Conservation (phyloP, 2,797 vertebrate species). For the Ficedula albicollis region DNA sequence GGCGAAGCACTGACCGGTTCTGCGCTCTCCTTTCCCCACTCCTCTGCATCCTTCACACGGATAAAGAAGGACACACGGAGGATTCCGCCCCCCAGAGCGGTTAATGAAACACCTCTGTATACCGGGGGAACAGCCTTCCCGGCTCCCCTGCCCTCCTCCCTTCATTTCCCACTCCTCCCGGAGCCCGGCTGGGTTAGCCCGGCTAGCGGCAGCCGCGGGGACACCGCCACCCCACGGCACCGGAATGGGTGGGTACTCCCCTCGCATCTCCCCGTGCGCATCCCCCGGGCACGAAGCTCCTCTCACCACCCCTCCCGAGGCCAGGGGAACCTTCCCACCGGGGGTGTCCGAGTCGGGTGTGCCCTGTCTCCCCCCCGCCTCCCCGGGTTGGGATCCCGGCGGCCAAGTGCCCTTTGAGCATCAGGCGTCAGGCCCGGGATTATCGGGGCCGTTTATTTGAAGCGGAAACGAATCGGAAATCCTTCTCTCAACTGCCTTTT, state of each 20-base stretch:
- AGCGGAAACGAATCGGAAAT: conserved; percentile 66
- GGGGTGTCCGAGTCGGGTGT: background rate
- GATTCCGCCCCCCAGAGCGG: background rate
- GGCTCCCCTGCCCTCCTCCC: background rate
- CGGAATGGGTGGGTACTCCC: background rate
- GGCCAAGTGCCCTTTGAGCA: conserved; percentile 58
- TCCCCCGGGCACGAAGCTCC: background rate
- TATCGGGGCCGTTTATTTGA: conserved; percentile 53
- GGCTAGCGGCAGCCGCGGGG: background rate
- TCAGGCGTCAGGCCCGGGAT: conserved; percentile 48
- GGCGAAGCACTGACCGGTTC: background rate
- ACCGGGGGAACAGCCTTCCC: background rate
- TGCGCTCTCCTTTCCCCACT: background rate
- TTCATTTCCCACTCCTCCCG: conserved; percentile 3
- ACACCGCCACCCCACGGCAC: background rate
- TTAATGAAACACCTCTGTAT: conserved; percentile 53
- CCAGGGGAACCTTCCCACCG: background rate
- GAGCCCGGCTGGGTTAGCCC: conserved; percentile 17
- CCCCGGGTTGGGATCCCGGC: background rate
- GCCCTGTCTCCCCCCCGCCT: background rate
- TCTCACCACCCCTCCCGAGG: background rate
- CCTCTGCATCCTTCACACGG: background rate
- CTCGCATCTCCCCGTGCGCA: background rate
- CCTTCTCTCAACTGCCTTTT: conserved; percentile 68
- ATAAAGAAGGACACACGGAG: conserved; percentile 47